Base-by-base conservation (phyloP, 2,797 vertebrate genomes). In the Enteromius unitaeniatus region DNA sequence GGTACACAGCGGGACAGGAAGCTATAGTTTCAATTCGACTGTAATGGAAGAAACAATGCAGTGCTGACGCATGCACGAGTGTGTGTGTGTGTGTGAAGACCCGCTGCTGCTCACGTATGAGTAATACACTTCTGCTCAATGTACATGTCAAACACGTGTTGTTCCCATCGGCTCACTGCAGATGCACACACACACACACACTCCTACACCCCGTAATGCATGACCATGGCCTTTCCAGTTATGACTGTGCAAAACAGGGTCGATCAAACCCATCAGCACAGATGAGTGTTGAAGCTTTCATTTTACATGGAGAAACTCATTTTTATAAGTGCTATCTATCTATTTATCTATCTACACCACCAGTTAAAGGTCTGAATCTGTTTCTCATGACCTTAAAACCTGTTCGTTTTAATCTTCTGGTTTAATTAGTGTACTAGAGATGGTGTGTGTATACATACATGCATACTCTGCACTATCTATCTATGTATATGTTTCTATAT, bases 21-120 rank as follows among this genome's bases (percentile, higher is more conserved):
- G 76, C 64, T 60, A 51, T 21, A 68, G 77, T 85, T 77, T 88
- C 72, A 78, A 40, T 84, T 79, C 70, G 69, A 86, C 83, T 86
- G 78, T 86, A 84, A 85, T 86, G 87, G 87, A 88, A 86, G 73
- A 86, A 87, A 88, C 85, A 88, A 88, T 88, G 80, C 73, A 85
- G 68, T 58, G 9, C 60, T 83, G 73, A 85, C 83, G 31, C 78
- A 53, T 75, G 11, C 45, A 55, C 14, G 26, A 28, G 70, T 84
- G 62, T 28, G 73, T 83, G 60, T 81, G 80, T 45, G 34, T 65
- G 45, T 28, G 76, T 84, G 82, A 82, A 84, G 74, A 82, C 80
- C 85, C 42, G 74, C 42, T 83, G 47, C 23, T 86, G 77, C 76
- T 82, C 77, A 81, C 37, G 13, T 64, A 84, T 86, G 77, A 81